A percentile compares a stretch with the other conserved stretches of the same genome.
These are phyloP conservation scores for Drosophila kohkoa DNA, from an alignment of 1,140 invertebrate species.

Conservation along the genomic window DNA sequence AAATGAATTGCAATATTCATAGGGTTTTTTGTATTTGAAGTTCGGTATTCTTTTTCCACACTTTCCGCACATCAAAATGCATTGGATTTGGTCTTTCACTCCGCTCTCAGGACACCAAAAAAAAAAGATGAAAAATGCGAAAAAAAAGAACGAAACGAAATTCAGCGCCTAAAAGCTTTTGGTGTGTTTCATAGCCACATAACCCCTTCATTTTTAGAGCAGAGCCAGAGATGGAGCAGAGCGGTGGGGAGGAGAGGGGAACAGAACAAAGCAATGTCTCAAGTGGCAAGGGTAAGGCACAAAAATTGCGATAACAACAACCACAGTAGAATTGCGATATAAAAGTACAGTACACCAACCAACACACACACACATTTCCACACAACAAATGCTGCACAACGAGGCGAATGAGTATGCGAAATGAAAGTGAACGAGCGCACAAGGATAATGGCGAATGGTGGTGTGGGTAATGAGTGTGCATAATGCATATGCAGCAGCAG, in stretches of 20 bases:
- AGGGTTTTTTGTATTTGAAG: constrained; percentile 19
- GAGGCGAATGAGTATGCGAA: constrained; percentile 65
- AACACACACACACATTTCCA: constrained; percentile 23
- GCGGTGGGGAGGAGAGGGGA: constrained; percentile 3
- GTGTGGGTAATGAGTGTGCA: constrained; percentile 79
- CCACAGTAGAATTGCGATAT: constrained; percentile 45
- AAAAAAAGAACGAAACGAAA: constrained; percentile 25
- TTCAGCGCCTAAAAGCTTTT: constrained; percentile 72
- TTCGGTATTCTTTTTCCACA: constrained; percentile 4
- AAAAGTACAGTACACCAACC: constrained; percentile 41
- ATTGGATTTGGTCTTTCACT: constrained; percentile 49
- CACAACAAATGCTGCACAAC: constrained; percentile 23
- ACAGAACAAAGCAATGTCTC: constrained; percentile 82
- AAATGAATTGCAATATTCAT: constrained; percentile 31
- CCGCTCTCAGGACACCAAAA: constrained; percentile 35
- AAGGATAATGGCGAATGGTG: constrained; percentile 70
- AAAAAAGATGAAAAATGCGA: constrained; percentile 12
- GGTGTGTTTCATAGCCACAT: constrained; percentile 61
- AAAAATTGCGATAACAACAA: constrained; percentile 60
- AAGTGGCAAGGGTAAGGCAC: constrained; percentile 80
- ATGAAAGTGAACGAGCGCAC: constrained; percentile 82
- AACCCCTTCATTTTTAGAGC: constrained; percentile 66
- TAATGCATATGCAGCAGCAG: constrained; percentile 70
- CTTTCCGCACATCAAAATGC: constrained; percentile 53
- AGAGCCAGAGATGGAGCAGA: constrained; percentile 19